phyloP scores from a whole-genome alignment of 1,140 invertebrate genomes.

The Chymomyza costata region DNA sequence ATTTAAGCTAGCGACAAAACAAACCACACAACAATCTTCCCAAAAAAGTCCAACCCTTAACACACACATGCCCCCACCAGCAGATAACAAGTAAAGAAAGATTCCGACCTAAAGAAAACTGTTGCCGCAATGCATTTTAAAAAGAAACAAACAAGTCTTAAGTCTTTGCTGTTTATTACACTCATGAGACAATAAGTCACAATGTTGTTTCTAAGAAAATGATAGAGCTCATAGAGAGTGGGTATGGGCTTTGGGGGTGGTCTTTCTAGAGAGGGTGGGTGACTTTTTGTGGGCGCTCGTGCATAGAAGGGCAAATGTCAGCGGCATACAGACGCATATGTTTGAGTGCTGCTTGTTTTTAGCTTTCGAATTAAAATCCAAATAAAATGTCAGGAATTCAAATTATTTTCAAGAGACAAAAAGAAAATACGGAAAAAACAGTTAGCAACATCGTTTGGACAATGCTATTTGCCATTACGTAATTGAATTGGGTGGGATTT shows the following conservation, averaged over 20 bases:
- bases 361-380: background rate
- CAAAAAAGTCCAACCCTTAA: constrained; percentile 24
- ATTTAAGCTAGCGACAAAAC: constrained; percentile 51
- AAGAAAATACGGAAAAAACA: constrained; percentile 7
- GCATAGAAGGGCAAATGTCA: constrained; percentile 44
- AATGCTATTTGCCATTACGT: constrained; percentile 47
- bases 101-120: constrained; percentile 10
- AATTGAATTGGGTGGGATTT: constrained; percentile 63
- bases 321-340: constrained; percentile 20
- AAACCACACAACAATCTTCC: constrained; percentile 12
- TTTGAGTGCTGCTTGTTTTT: background rate
- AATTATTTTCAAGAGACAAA: constrained; percentile 44
- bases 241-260: no score
- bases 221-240: no score
- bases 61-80: no score
- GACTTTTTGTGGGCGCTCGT: constrained; percentile 30
- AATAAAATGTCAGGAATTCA: constrained; percentile 54
- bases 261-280: constrained; percentile 10
- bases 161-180: constrained; percentile 36
- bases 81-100: no score
- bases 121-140: background rate
- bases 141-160: constrained; percentile 29
- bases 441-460: constrained; percentile 27
- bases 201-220: constrained; percentile 9
- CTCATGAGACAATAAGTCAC: constrained; percentile 29